Base-by-base conservation (phyloP, 2,113 vertebrate genomes). In the Ahaetulla prasina region DNA sequence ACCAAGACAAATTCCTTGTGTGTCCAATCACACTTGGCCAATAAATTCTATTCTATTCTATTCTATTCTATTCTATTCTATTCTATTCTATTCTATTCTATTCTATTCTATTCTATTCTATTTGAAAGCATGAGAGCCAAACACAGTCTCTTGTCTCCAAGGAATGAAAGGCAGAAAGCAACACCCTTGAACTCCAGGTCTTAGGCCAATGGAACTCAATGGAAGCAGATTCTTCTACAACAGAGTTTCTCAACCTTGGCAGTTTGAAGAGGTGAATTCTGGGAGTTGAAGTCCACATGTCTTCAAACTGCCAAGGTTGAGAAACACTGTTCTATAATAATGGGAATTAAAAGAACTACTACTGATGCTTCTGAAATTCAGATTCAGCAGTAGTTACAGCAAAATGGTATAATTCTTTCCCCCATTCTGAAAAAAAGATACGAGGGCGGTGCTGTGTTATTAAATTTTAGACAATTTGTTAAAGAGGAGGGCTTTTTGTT, bases 101-200 rank as follows among this genome's bases (percentile, higher is more conserved):
- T n/a, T n/a, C n/a, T n/a, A n/a, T n/a, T n/a, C n/a, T n/a, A n/a
- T n/a, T n/a, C n/a, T n/a, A n/a, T n/a, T n/a, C n/a, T n/a, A n/a
- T n/a, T n/a, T n/a, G n/a, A 85, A 68, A 4, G 74, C 92, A 94
- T 23, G 85, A 87, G 91, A 92, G 88, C 80, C 84, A 54, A 91
- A 49, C 80, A 18, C 7, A 3, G 18, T 89, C 35, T 84, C 55
- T 88, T 91, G 12, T 43, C 47, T 57, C 14, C 54, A 63, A 85
- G 91, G 43, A 35, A 22, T 35, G 35, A 88, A 89, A 57, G 35
- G 47, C 74, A 89, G 57, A 85, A 89, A 89, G 30, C 25, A 91
- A 91, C 35, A 27, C 22, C 45, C 39, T 49, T 27, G 49, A 89
- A 63, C 27, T 57, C 84, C 74, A 89, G 57, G 84, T 92, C 54